These are phyloP conservation scores for Tiliqua scincoides DNA, from an alignment of 2,113 vertebrate species.

Conservation along the genomic window DNA sequence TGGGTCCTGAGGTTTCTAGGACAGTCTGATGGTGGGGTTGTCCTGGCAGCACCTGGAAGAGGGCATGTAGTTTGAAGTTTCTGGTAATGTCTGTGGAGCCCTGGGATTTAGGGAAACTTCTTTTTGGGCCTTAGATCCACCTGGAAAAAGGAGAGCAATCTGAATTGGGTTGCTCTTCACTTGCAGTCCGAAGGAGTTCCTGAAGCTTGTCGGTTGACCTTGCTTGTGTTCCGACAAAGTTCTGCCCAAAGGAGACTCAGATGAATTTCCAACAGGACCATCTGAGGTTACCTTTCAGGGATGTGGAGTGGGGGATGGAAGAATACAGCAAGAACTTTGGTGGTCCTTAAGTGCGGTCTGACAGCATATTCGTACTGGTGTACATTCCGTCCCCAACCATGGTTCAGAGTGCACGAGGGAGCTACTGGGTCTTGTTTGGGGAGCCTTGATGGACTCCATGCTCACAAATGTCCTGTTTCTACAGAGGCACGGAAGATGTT, in stretches of 20 bases:
- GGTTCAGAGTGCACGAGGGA: neutral
- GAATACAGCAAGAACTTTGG: neutral
- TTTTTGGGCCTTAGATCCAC: neutral
- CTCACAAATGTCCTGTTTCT: neutral
- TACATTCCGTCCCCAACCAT: neutral
- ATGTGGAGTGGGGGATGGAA: neutral
- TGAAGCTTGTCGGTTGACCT: neutral
- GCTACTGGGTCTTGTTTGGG: neutral
- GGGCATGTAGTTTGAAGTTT: no score
- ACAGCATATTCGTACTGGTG: neutral
- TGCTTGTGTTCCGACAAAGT: neutral
- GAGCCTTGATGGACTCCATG: no score
- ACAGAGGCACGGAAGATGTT: constrained; percentile 85
- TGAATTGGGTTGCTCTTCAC: neutral
- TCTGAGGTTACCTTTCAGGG: neutral
- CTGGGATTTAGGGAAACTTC: no score
- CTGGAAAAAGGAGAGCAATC: neutral
- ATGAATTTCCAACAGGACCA: neutral
- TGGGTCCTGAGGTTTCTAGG: no score
- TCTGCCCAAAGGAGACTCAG: neutral
- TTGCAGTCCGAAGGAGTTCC: neutral
- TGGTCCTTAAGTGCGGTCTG: neutral
- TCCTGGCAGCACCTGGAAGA: neutral
- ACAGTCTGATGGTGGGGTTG: neutral
- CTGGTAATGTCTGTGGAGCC: no score